Evolutionary conservation across 2,888 invertebrate species (phyloP).

Genomic region (Caenorhabditis drosophilae): DNA sequence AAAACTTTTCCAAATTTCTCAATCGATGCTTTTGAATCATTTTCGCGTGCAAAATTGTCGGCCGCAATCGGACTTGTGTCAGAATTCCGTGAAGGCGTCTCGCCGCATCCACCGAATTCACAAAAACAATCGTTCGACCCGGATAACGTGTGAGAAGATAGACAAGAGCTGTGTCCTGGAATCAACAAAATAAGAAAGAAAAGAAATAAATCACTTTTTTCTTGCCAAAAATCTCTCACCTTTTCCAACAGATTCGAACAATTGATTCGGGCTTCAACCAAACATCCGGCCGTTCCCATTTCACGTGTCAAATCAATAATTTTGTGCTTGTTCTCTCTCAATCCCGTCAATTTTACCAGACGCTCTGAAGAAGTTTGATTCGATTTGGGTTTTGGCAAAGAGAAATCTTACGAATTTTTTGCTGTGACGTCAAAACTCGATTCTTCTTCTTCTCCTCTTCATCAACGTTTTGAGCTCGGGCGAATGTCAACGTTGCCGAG

Average conservation of each 20-base stretch:
- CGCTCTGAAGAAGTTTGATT: constrained; percentile 33
- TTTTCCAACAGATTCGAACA: constrained; percentile 69
- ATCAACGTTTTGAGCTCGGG: constrained; percentile 76
- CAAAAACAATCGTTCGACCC: constrained; percentile 88
- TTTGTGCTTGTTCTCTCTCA: constrained; percentile 74
- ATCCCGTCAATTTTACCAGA: constrained; percentile 57
- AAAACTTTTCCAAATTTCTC: constrained; percentile 86
- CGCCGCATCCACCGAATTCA: constrained; percentile 82
- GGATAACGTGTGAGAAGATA: constrained; percentile 85
- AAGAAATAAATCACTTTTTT: neutral
- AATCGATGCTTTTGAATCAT: constrained; percentile 93
- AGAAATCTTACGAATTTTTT: constrained; percentile 71
- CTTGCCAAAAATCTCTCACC: constrained; percentile 25
- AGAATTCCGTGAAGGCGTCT: constrained; percentile 71
- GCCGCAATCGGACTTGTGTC: constrained; percentile 71
- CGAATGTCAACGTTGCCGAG: constrained; percentile 92
- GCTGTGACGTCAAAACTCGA: constrained; percentile 66
- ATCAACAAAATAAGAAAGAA: too few species aligned
- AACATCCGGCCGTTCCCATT: constrained; percentile 80
- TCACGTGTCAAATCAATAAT: constrained; percentile 87
- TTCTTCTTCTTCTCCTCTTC: constrained; percentile 74
- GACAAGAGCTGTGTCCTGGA: constrained; percentile 89
- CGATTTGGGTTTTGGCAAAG: too few species aligned
- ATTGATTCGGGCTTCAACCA: constrained; percentile 83
- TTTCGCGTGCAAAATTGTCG: constrained; percentile 74